These are phyloP conservation scores for Drosophila subsilvestris DNA, from an alignment of 2,888 invertebrate species.

Conservation along the genomic window DNA sequence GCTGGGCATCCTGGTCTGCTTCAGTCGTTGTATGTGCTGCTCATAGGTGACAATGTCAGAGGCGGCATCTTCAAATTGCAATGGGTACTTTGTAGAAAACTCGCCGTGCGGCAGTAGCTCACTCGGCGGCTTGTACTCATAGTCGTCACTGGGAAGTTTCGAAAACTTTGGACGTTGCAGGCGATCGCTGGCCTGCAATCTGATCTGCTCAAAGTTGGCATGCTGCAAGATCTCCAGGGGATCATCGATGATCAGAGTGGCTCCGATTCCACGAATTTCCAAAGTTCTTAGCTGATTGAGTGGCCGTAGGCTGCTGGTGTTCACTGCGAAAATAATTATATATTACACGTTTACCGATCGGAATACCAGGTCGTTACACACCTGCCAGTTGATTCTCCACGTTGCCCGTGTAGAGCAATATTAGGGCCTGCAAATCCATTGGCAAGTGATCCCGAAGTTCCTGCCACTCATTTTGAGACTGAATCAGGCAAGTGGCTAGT, in stretches of 20 bases:
- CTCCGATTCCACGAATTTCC: constrained; percentile 86
- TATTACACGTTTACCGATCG: background rate
- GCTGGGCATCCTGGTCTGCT: constrained; percentile 83
- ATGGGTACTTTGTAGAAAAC: constrained; percentile 44
- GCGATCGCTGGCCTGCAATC: constrained; percentile 84
- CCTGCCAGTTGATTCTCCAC: constrained; percentile 81
- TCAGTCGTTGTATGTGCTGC: constrained; percentile 86
- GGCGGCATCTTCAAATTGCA: constrained; percentile 63
- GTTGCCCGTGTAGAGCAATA: constrained; percentile 85
- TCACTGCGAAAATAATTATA: constrained; percentile 66
- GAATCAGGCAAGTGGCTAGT: constrained; percentile 86
- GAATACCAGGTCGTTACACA: constrained; percentile 43
- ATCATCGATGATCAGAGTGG: constrained; percentile 85
- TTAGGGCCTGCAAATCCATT: constrained; percentile 85
- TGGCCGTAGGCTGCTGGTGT: constrained; percentile 78
- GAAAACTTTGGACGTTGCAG: constrained; percentile 78
- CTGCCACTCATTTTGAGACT: constrained; percentile 84
- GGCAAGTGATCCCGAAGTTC: constrained; percentile 84
- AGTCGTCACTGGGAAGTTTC: constrained; percentile 81
- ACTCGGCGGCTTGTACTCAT: constrained; percentile 83
- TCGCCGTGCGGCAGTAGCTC: constrained; percentile 53
- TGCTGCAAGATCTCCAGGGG: constrained; percentile 84
- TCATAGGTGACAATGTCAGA: constrained; percentile 87
- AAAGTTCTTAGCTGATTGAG: constrained; percentile 85
- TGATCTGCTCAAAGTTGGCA: constrained; percentile 85